A percentile compares a stretch with the other conserved stretches of the same genome.
These are phyloP conservation scores for Catharus bicknelli DNA, from an alignment of 2,113 vertebrate genomes.

Conservation along the genomic window DNA sequence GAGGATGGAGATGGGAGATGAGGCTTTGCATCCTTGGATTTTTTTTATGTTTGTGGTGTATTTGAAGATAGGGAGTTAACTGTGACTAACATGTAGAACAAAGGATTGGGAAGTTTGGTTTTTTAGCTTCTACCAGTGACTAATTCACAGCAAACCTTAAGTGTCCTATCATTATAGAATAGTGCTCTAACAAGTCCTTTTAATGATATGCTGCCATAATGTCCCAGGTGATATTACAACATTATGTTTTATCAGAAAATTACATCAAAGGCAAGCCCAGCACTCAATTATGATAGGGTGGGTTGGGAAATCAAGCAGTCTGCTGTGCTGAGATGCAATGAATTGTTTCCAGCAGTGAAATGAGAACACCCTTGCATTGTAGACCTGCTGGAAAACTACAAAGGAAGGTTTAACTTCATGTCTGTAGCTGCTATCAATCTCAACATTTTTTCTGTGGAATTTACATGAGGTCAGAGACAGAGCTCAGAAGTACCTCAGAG, in stretches of 20 bases:
- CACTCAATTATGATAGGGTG: not conserved
- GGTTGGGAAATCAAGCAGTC: not conserved
- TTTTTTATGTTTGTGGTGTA: not conserved
- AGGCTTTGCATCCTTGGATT: not conserved
- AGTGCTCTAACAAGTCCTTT: constrained; percentile 2
- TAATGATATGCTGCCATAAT: not conserved
- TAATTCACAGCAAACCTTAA: constrained; percentile 24
- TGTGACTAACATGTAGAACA: not conserved
- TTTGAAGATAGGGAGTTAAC: not conserved
- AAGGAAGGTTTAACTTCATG: not conserved
- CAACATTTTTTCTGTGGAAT: not conserved
- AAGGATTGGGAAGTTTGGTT: constrained; percentile 1
- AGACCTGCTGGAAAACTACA: not conserved
- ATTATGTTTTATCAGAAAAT: constrained; percentile 6
- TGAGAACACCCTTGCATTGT: not conserved
- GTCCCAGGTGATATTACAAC: not conserved
- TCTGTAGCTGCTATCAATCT: not conserved
- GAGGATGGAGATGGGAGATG: not conserved
- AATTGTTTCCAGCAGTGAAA: not conserved
- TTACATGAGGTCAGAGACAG: not conserved
- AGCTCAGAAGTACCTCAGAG: not conserved
- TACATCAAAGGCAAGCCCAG: not conserved
- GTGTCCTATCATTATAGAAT: not conserved
- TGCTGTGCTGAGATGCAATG: not conserved
- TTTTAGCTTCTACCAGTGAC: constrained; percentile 22